Evolutionary conservation across 2,888 invertebrate genomes (phyloP), one percentile per base, ranked within the genome.

Genomic region (Clivina fossor): DNA sequence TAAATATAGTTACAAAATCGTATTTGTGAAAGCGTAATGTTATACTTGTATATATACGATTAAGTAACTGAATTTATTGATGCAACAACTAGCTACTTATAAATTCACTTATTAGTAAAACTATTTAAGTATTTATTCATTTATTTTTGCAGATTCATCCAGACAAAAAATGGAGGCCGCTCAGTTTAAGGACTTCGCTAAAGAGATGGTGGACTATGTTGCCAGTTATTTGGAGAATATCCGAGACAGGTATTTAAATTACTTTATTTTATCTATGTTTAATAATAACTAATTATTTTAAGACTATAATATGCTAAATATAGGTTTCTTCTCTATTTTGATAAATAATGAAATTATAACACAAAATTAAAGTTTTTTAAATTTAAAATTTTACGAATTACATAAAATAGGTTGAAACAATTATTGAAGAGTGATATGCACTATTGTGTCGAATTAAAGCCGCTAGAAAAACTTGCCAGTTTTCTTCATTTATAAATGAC

Each of bases 121-220:
- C 8, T 26, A 41, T 3, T 22, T 9, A 41, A 24, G 5, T 13
- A 13, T 28, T 44, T 46, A n/a, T 35, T 11, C 20, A 22, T 16
- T 33, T 53, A 24, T 48, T 11, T 32, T 53, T 41, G 5, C 50
- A 50, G 40, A 33, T 41, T 40, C 24, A n/a, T n/a, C n/a, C n/a
- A n/a, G n/a, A n/a, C 30, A 44, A 43, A 73, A 66, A 62, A 92
- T 92, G 91, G 90, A 92, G 71, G 83, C 88, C 33, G 81, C 83
- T 63, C 85, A 86, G 65, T 92, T 92, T 72, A 88, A 85, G 71
- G 87, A 89, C 65, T 91, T 91, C 71, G 93, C 93, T 59, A 91
- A 90, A 73, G 90, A 91, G 69, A 95, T 96, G 91, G 85, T 93
- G 30, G 93, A 95, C 69, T 97, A 92, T 73, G 91, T 97, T 58